These are phyloP conservation scores for Oppia nitens DNA, from an alignment of 1,140 invertebrate genomes.

Conservation along the genomic window DNA sequence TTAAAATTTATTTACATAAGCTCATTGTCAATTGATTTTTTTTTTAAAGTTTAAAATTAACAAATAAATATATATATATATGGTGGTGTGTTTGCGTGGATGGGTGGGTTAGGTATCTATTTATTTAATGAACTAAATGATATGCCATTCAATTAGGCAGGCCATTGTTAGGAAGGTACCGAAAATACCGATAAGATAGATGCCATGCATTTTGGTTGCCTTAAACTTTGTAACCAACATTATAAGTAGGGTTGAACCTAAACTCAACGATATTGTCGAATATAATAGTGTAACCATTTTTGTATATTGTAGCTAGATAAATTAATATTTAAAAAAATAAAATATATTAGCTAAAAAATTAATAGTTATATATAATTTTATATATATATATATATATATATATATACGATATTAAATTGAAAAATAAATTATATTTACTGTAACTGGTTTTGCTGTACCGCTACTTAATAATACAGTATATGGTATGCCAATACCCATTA, in stretches of 20 bases:
- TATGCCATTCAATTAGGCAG: constrained; percentile 16
- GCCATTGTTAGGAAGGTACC: constrained; percentile 16
- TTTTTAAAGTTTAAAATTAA: too few species aligned
- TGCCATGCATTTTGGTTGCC: constrained; percentile 18
- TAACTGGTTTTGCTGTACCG: background rate
- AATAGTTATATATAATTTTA: too few species aligned
- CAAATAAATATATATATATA: too few species aligned
- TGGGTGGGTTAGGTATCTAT: too few species aligned
- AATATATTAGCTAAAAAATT: background rate
- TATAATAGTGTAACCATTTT: constrained; percentile 29
- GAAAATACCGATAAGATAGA: constrained; percentile 19
- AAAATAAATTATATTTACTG: too few species aligned
- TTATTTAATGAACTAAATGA: too few species aligned
- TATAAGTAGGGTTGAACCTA: constrained; percentile 29
- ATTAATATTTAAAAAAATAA: background rate
- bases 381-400: too few species aligned
- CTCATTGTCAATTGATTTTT: too few species aligned
- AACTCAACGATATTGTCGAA: constrained; percentile 28
- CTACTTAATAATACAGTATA: constrained; percentile 32
- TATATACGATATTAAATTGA: too few species aligned
- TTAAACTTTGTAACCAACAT: constrained; percentile 26
- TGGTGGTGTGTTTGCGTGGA: too few species aligned
- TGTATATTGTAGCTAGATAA: constrained; percentile 27
- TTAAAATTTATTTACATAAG: too few species aligned
- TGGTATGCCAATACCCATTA: constrained; percentile 38